phyloP scores from a whole-genome alignment of 2,888 invertebrate species.

The Drosophila ezoana region DNA sequence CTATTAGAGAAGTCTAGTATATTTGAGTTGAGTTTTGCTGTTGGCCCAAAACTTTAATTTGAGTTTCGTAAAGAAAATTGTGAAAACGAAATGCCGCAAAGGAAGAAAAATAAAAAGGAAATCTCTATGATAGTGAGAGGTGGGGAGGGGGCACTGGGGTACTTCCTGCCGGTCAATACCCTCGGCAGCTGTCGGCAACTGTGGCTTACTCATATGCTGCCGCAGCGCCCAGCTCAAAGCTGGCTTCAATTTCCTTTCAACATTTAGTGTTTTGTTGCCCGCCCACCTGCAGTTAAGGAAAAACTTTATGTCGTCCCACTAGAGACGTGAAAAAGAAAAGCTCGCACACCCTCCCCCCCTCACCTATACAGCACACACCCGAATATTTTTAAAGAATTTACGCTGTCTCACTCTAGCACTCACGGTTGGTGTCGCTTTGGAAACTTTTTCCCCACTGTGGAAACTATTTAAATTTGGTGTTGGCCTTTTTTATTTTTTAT shows the following conservation, averaged over 20 bases:
- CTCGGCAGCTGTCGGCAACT: slow-evolving; percentile 38
- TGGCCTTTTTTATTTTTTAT: slow-evolving; percentile 24
- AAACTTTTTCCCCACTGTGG: slow-evolving; percentile 45
- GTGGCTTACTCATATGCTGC: slow-evolving; percentile 44
- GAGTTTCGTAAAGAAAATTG: slow-evolving; percentile 55
- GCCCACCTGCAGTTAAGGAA: slow-evolving; percentile 36
- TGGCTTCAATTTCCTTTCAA: slow-evolving; percentile 59
- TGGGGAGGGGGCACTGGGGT: not conserved
- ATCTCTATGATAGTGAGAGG: not conserved
- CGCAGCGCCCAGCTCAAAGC: slow-evolving; percentile 20
- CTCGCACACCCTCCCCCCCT: not conserved
- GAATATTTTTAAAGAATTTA: slow-evolving; percentile 31
- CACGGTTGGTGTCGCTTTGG: slow-evolving; percentile 23
- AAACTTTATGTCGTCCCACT: slow-evolving; percentile 43
- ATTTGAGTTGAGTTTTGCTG: slow-evolving; percentile 48
- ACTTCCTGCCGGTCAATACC: slow-evolving; percentile 29
- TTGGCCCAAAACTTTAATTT: slow-evolving; percentile 68
- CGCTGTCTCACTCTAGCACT: slow-evolving; percentile 24
- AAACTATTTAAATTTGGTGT: slow-evolving; percentile 77
- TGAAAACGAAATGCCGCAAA: slow-evolving; percentile 38
- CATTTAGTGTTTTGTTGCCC: slow-evolving; percentile 33
- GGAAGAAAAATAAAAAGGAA: slow-evolving; percentile 2
- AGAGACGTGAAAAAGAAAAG: slow-evolving; percentile 28
- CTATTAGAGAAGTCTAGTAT: slow-evolving; percentile 68
- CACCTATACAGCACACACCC: not conserved